These are phyloP conservation scores for Xanthia togata DNA, from an alignment of 2,888 invertebrate genomes.

Conservation along the genomic window DNA sequence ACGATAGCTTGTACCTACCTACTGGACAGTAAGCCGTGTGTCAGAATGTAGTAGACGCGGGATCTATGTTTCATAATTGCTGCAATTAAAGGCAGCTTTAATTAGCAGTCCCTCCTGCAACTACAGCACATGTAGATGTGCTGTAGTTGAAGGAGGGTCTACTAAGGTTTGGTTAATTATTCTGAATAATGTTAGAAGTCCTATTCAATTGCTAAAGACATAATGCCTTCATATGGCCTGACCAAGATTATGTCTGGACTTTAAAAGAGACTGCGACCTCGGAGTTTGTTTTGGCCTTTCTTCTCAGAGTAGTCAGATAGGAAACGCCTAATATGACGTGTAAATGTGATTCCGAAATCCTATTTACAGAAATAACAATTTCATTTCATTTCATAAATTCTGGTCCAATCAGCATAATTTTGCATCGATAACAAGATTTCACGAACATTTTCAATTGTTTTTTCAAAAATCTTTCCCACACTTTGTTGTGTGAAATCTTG, in stretches of 20 bases:
- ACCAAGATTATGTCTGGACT: too few relatives aligned
- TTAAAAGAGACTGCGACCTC: too few relatives aligned
- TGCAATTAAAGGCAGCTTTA: neutral
- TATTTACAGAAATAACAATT: too few relatives aligned
- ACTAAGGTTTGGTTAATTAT: constrained; percentile 9
- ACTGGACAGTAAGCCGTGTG: constrained; percentile 30
- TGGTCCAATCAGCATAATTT: neutral
- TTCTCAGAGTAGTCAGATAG: too few relatives aligned
- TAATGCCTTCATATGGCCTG: too few relatives aligned
- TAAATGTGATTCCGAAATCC: too few relatives aligned
- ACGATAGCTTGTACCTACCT: constrained; percentile 38
- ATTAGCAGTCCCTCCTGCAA: too few relatives aligned
- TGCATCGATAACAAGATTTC: neutral
- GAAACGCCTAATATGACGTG: too few relatives aligned
- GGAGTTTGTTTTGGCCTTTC: too few relatives aligned
- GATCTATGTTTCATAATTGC: constrained; percentile 18
- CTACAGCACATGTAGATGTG: too few relatives aligned
- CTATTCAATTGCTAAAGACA: neutral
- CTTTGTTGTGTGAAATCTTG: constrained; percentile 3
- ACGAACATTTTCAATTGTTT: neutral
- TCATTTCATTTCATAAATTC: neutral
- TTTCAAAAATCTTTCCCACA: constrained; percentile 27
- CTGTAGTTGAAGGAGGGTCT: neutral
- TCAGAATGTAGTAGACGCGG: constrained; percentile 12
- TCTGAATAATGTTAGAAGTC: neutral